These are phyloP conservation scores for Rapana venosa DNA, from an alignment of 2,888 invertebrate species.

Conservation along the genomic window DNA sequence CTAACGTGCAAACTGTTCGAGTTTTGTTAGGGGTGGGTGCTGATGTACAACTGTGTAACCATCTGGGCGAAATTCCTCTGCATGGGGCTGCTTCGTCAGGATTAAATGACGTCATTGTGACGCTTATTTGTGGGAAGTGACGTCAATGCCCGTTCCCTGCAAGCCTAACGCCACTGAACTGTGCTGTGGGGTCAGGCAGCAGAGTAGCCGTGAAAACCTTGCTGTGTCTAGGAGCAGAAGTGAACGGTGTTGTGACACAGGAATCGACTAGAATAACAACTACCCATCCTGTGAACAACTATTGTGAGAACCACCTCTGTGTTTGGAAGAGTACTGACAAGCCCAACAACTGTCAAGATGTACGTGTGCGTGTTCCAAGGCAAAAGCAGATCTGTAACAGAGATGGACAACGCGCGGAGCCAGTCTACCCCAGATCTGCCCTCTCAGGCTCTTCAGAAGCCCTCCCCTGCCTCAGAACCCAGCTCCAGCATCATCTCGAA, in stretches of 20 bases:
- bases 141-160: constrained; percentile 20
- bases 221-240: constrained; percentile 24
- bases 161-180: constrained; percentile 26
- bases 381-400: neutral
- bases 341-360: neutral
- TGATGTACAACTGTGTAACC: neutral
- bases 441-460: neutral
- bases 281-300: neutral
- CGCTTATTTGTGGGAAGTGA: constrained; percentile 29
- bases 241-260: neutral
- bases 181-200: constrained; percentile 20
- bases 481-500: neutral
- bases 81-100: constrained; percentile 37
- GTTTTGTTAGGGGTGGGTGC: constrained; percentile 17
- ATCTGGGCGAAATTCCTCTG: constrained; percentile 21
- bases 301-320: neutral
- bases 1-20: neutral
- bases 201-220: constrained; percentile 11
- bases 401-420: neutral
- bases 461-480: neutral
- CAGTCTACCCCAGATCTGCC: neutral
- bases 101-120: constrained; percentile 26
- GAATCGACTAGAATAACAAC: neutral
- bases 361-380: constrained; percentile 30
- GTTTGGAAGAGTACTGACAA: neutral